Percentiles rank a stretch among this genome's conserved stretches.
These are phyloP conservation scores for Abrostola triplasia DNA, from an alignment of 2,888 invertebrate genomes.

Conservation along the genomic window DNA sequence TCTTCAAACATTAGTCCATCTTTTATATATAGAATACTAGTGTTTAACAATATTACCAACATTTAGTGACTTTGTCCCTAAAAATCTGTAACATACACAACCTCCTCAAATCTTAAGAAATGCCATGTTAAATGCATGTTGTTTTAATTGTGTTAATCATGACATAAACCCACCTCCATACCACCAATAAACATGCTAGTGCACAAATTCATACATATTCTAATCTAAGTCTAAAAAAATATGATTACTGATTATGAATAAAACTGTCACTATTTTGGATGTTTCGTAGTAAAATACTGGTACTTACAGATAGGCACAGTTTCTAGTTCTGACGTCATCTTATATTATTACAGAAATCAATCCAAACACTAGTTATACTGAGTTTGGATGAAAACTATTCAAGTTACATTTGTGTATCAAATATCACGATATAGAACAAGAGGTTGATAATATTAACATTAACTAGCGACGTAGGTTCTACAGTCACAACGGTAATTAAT, in stretches of 20 bases:
- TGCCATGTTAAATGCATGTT: conserved; percentile 71
- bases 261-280: conserved; percentile 29
- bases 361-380: conserved; percentile 17
- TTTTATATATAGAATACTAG: background rate
- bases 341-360: too few relatives aligned
- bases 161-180: conserved; percentile 86
- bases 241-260: conserved; percentile 25
- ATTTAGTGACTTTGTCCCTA: conserved; percentile 9
- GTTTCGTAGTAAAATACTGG: conserved; percentile 17
- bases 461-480: conserved; percentile 27
- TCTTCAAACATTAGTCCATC: conserved; percentile 2
- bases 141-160: conserved; percentile 74
- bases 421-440: background rate
- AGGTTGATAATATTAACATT: background rate
- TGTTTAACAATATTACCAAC: background rate
- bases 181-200: conserved; percentile 78
- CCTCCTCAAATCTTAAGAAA: conserved; percentile 70
- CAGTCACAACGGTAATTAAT: conserved; percentile 21
- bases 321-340: background rate
- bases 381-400: conserved; percentile 14
- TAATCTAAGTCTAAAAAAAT: conserved; percentile 39
- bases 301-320: conserved; percentile 8
- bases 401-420: background rate
- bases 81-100: conserved; percentile 24
- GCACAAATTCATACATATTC: conserved; percentile 59